Conservation (phyloP, 2,113 vertebrate species). For the Felis catus region DNA sequence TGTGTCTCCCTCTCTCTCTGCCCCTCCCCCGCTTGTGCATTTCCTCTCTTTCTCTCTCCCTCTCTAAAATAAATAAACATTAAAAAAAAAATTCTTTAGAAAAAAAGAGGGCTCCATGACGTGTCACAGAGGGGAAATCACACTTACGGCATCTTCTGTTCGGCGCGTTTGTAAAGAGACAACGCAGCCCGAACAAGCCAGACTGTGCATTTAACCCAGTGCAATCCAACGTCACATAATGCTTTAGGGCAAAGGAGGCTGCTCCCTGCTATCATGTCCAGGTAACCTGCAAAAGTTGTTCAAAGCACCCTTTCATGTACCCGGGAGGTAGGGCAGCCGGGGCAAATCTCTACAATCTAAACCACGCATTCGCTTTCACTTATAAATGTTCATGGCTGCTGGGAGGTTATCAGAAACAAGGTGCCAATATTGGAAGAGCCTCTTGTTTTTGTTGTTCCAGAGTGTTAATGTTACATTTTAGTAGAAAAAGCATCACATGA, state of each 20-base stretch:
- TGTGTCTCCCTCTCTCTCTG: too few species aligned
- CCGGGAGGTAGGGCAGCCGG: not conserved
- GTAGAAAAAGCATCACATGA: not conserved
- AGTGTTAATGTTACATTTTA: not conserved
- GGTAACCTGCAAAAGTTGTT: not conserved
- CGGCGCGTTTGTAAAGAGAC: not conserved
- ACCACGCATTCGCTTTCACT: not conserved
- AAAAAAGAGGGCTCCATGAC: accelerated
- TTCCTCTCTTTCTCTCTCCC: too few species aligned
- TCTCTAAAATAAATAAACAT: too few species aligned
- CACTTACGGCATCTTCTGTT: accelerated
- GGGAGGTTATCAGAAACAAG: not conserved
- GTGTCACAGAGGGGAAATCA: accelerated
- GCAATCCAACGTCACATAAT: accelerated
- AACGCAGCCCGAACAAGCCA: accelerated
- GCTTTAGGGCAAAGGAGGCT: not conserved
- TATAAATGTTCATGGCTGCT: not conserved
- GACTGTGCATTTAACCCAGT: too few species aligned
- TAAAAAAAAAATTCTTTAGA: too few species aligned
- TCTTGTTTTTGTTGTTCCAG: not conserved
- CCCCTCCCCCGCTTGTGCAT: too few species aligned
- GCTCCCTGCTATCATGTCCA: not conserved
- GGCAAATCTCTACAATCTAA: not conserved
- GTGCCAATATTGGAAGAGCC: not conserved
- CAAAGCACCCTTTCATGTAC: not conserved